Evolutionary conservation across 2,888 invertebrate genomes (phyloP).

Genomic region (Caenorhabditis imperialis): DNA sequence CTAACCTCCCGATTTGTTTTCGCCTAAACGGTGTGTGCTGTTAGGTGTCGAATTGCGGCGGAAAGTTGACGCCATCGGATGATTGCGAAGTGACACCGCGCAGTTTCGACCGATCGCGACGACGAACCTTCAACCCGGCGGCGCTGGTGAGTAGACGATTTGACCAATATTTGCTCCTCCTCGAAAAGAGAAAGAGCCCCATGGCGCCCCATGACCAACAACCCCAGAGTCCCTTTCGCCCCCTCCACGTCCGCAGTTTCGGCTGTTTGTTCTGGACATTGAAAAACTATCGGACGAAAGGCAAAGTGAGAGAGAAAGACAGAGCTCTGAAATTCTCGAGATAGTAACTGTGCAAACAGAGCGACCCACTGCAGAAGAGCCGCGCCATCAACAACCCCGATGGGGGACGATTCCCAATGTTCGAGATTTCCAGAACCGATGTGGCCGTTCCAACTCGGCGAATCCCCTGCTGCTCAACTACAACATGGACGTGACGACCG

Average conservation of each 20-base stretch:
- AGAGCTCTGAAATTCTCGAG: conserved; percentile 45
- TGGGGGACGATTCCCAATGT: conserved; percentile 2
- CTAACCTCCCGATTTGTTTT: conserved; percentile 3
- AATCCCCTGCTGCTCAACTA: conserved; percentile 61
- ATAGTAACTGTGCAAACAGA: conserved; percentile 49
- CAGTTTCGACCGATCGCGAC: conserved; percentile 59
- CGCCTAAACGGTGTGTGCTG: too few relatives aligned
- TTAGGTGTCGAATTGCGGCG: conserved; percentile 67
- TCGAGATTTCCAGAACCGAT: conserved; percentile 57
- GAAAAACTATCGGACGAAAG: conserved; percentile 47
- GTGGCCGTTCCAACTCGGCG: conserved; percentile 64
- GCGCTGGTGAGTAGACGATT: conserved; percentile 55
- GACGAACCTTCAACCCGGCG: conserved; percentile 63
- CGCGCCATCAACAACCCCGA: conserved; percentile 37
- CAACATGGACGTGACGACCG: conserved; percentile 68
- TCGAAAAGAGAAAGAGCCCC: conserved; percentile 24
- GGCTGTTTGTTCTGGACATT: conserved; percentile 49
- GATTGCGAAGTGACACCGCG: conserved; percentile 58
- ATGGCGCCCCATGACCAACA: conserved; percentile 50
- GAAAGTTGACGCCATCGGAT: conserved; percentile 69
- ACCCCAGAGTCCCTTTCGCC: conserved; percentile 7
- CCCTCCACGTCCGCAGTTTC: conserved; percentile 26
- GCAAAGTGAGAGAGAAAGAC: conserved; percentile 9
- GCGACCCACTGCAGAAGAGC: conserved; percentile 48
- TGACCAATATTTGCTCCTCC: conserved; percentile 25